Evolutionary conservation across 2,888 invertebrate genomes (phyloP), one percentile per base, ranked within the genome.

Genomic region (Coenonympha arcania): DNA sequence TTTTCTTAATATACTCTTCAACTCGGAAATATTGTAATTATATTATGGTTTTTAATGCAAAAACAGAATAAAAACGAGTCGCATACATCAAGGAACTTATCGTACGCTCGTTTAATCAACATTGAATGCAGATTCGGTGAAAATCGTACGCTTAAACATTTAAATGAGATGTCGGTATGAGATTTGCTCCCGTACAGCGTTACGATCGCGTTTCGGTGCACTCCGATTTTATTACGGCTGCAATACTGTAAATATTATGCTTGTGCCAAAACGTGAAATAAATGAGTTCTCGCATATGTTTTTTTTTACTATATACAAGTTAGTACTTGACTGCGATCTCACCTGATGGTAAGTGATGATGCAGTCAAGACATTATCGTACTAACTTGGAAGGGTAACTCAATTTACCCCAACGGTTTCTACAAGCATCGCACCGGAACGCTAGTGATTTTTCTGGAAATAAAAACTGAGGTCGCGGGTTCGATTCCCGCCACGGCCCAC

Each of bases 121-220:
- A 43, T 39, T 43, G 24, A 26, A 48, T 43, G 33, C 30, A 19
- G 15, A 48, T 52, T 43, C 39, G 18, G 28, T 43, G 39, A 43
- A 43, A 48, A 48, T 48, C 47, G 48, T 33, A 11, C 36, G 36
- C 36, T 36, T 36, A 54, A 54, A 51, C 45, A 54, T 48, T 52
- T 46, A 52, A 55, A 55, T 47, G 45, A 51, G 46, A 52, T 43
- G 46, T 51, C 54, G 51, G 48, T 42, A 51, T 39, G 34, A 39
- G 42, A 34, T 51, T 54, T 42, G 18, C 45, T 39, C 28, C 28
- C 24, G 48, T 51, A 49, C 48, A 48, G 41, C 36, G 42, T 26
- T 49, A 28, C 45, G 48, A 49, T 43, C 39, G 42, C 51, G 40
- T 48, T 54, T 42, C 48, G 51, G 31, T 46, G 37, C 30, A 19